Evolutionary conservation across 2,888 invertebrate species (phyloP), one percentile per base, ranked within the genome.

Genomic region (Epinotia ramella): DNA sequence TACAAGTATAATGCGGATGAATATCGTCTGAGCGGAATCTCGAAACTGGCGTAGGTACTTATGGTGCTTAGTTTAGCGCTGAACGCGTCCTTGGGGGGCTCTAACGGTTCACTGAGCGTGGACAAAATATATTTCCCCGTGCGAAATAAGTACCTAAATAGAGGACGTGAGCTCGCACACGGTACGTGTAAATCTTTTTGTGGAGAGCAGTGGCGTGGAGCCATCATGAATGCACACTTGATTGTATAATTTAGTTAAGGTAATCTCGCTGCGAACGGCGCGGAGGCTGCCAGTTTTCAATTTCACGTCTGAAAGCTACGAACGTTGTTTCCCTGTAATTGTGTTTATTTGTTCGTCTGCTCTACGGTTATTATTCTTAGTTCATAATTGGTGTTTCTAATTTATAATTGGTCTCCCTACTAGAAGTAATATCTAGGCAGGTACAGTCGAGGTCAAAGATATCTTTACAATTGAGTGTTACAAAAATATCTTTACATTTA

Each of bases 241-340:
- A 91, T 91, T 90, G 87, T 88, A 87, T 90, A 91, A 90, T 89
- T 87, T 85, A 79, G 89, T 91, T 88, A 87, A 85, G 87, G 86
- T 89, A 89, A 89, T 91, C 87, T 87, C 84, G 79, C 83, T 83
- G 81, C 83, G 86, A 87, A 85, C 84, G 79, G 86, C 86, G 82
- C 83, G 82, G 83, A 85, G 81, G 82, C 85, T 82, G 86, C 84
- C 86, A 84, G 87, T 89, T 88, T 89, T 88, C 89, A 88, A 88
- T 88, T 89, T 85, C 84, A 84, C 83, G 86, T 87, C 84, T 86
- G 85, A 84, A 87, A 84, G 83, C 86, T 82, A 82, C 82, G 82
- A 86, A 81, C 86, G 84, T 84, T 86, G 87, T 88, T 88, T 87
- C 87, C 78, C 79, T 82, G 81, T 85, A 86, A 87, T 86, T 86